Evolutionary conservation across 1,140 invertebrate species (phyloP).

Genomic region (Ectropis grisescens): DNA sequence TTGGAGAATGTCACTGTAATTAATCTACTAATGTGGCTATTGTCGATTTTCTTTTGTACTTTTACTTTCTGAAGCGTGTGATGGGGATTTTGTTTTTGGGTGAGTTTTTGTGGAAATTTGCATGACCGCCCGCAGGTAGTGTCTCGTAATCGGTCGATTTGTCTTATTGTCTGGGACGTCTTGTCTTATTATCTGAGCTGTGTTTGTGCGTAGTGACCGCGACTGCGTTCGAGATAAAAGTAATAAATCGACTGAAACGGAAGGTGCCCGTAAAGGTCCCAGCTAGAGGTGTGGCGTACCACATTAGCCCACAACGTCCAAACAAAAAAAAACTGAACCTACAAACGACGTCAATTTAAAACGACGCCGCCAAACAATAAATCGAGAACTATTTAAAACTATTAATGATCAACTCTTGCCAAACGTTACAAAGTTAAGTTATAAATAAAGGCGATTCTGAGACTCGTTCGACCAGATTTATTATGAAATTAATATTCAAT

Average conservation of each 20-base stretch:
- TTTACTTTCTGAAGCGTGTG: conserved; percentile 51
- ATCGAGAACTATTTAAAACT: conserved; percentile 7
- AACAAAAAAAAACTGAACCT: conserved; percentile 1
- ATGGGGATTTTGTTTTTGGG: conserved; percentile 31
- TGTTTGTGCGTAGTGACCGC: conserved; percentile 62
- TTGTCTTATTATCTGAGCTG: conserved; percentile 63
- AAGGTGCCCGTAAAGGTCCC: conserved; percentile 56
- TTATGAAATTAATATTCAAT: conserved; percentile 69
- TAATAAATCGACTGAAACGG: conserved; percentile 62
- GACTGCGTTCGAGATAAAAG: conserved; percentile 60
- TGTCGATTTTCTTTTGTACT: conserved; percentile 38
- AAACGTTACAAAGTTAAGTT: conserved; percentile 28
- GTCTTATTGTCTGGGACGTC: conserved; percentile 63
- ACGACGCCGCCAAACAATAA: conserved; percentile 9
- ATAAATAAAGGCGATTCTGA: conserved; percentile 31
- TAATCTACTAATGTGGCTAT: conserved; percentile 48
- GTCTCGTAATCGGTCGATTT: conserved; percentile 63
- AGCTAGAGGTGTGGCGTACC: conserved; percentile 37
- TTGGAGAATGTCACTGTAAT: conserved; percentile 40
- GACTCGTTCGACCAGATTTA: conserved; percentile 58
- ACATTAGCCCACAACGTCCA: conserved; percentile 29
- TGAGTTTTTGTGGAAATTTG: conserved; percentile 34
- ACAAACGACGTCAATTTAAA: neutral
- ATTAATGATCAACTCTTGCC: conserved; percentile 13
- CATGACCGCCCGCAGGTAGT: conserved; percentile 60